phyloP scores from a whole-genome alignment of 2,888 invertebrate species.

The Neuroscelio doddi region DNA sequence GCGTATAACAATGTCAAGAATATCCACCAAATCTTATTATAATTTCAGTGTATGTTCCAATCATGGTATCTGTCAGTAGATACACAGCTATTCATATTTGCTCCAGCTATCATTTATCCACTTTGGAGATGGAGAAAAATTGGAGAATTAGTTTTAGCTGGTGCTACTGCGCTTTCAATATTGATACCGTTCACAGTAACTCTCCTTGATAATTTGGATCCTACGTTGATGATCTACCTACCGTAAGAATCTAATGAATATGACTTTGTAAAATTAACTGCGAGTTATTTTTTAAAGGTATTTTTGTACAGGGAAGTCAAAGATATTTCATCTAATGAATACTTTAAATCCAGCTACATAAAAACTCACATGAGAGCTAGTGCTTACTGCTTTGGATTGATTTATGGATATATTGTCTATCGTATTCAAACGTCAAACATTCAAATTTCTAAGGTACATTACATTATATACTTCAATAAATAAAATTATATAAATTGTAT shows the following conservation, averaged over 20 bases:
- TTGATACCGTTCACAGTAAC: slow-evolving; percentile 77
- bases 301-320: slow-evolving; percentile 76
- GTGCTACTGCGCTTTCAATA: slow-evolving; percentile 73
- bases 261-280: slow-evolving; percentile 30
- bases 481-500: too few relatives aligned
- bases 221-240: slow-evolving; percentile 79
- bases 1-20: too few relatives aligned
- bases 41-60: slow-evolving; percentile 80
- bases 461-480: too few relatives aligned
- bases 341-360: slow-evolving; percentile 79
- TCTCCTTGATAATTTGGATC: slow-evolving; percentile 76
- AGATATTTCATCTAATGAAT: slow-evolving; percentile 78
- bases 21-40: slow-evolving; percentile 2
- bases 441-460: slow-evolving; percentile 73
- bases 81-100: slow-evolving; percentile 79
- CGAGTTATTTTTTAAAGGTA: slow-evolving; percentile 32
- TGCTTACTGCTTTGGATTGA: slow-evolving; percentile 80
- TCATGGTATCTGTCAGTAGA: slow-evolving; percentile 81
- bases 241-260: slow-evolving; percentile 74
- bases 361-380: slow-evolving; percentile 84
- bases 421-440: slow-evolving; percentile 75
- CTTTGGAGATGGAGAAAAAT: slow-evolving; percentile 78
- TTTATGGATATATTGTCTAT: slow-evolving; percentile 79
- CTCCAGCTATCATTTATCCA: slow-evolving; percentile 79
- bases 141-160: slow-evolving; percentile 75